Evolutionary conservation across 2,888 invertebrate species (phyloP), one percentile per base, ranked within the genome.

Genomic region (Zygothrica quintamaculata): DNA sequence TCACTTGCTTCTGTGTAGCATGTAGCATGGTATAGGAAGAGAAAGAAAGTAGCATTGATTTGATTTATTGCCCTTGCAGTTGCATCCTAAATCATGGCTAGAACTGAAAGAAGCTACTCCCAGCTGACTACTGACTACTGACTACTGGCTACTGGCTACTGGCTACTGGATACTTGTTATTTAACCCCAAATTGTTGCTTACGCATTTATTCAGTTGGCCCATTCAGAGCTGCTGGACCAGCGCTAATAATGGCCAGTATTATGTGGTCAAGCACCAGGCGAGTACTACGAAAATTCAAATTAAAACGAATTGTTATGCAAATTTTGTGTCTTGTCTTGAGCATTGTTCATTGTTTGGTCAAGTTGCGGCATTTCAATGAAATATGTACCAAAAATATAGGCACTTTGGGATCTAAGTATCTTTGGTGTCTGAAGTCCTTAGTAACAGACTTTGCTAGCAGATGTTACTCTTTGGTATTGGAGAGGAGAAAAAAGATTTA

Each of bases 21-120:
- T n/a, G n/a, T n/a, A 9, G n/a, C 25, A 25, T 3, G 1, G 3
- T 7, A 8, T 15, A 42, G 12, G 43, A 8, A 22, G 26, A 11
- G 36, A 34, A 18, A 31, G 34, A 82, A 85, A 74, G 59, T n/a
- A 40, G 55, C 46, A 47, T 51, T 65, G 36, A 72, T 75, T 86
- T 82, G 82, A 82, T 86, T 84, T 86, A 82, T 86, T 48, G 58
- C 62, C 53, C 51, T 61, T 77, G 66, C 75, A 80, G 55, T 58
- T 73, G 79, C 61, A 68, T 65, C 61, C 76, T 82, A 82, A 85
- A 85, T 85, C 70, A 75, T 69, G 46, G 29, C 31, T 47, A 40
- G 37, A 39, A 33, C 31, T 42, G 53, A 25, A 39, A 40, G 16
- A 29, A 8, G 40, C 13, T 9, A 29, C 39, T 52, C 56, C 12